Conservation (phyloP, 2,797 vertebrate species). For the Lepus oiostolus region DNA sequence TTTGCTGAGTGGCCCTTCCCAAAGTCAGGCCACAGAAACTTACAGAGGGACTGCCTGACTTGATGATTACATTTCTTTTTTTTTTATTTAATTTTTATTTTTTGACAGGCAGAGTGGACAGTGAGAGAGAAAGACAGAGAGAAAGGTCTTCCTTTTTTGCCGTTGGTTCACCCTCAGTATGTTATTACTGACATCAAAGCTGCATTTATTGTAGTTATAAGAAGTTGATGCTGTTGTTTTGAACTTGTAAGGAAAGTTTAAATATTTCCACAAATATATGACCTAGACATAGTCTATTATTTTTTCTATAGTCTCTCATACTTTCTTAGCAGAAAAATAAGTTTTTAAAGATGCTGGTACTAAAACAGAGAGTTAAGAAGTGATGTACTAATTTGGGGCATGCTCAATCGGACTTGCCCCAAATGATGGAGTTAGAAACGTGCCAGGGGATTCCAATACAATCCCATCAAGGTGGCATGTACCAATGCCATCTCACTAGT, state of each 20-base stretch:
- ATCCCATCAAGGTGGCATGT: no score
- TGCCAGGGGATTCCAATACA: no score
- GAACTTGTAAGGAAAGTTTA: neutral
- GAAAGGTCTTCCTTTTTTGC: no score
- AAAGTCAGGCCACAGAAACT: neutral
- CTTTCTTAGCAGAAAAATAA: neutral
- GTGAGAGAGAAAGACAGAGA: no score
- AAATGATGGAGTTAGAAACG: no score
- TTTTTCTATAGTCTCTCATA: conserved; percentile 43
- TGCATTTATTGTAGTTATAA: neutral
- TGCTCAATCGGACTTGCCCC: no score
- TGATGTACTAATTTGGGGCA: neutral
- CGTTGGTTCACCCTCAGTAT: no score
- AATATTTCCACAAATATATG: neutral
- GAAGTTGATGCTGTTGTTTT: neutral
- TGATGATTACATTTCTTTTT: neutral
- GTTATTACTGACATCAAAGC: neutral
- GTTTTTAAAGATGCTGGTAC: neutral
- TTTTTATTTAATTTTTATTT: no score
- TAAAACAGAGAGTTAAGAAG: neutral
- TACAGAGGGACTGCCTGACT: neutral
- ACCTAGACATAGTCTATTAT: neutral
- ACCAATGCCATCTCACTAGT: no score
- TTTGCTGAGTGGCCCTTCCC: neutral
- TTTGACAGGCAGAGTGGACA: no score